Evolutionary conservation across 1,140 invertebrate species (phyloP).

Genomic region (Psilanteris sp.): DNA sequence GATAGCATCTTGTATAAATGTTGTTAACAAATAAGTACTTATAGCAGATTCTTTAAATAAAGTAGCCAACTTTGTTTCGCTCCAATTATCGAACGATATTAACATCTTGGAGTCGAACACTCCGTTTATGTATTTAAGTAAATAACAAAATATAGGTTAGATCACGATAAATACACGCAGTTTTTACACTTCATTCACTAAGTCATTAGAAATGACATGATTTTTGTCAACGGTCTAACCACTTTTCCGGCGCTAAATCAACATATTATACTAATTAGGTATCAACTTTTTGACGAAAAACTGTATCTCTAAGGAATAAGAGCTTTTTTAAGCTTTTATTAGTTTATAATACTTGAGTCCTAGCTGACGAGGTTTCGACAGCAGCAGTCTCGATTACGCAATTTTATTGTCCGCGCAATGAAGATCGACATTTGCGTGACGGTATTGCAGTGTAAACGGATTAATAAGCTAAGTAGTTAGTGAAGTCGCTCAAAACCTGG

Average conservation of each 20-base stretch:
- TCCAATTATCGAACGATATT: constrained; percentile 72
- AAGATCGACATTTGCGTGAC: constrained; percentile 60
- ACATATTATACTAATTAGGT: constrained; percentile 44
- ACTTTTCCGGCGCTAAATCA: constrained; percentile 26
- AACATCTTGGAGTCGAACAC: constrained; percentile 67
- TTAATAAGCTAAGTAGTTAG: constrained; percentile 59
- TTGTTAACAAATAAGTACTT: no score
- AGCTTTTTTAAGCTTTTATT: constrained; percentile 19
- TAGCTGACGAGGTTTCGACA: constrained; percentile 26
- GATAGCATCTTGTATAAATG: no score
- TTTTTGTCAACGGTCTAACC: constrained; percentile 37
- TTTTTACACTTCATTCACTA: constrained; percentile 26
- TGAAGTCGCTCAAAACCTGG: constrained; percentile 31
- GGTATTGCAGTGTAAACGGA: constrained; percentile 51
- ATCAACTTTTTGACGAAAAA: constrained; percentile 48
- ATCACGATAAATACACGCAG: constrained; percentile 65
- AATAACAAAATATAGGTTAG: constrained; percentile 73
- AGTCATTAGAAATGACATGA: constrained; percentile 26
- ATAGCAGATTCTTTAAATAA: no score
- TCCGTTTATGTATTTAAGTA: constrained; percentile 32
- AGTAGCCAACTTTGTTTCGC: constrained; percentile 57
- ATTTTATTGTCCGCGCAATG: constrained; percentile 49
- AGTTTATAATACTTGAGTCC: background rate
- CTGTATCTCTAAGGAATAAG: constrained; percentile 41
- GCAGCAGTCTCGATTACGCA: constrained; percentile 38